A percentile compares a stretch with the other conserved stretches of the same genome.
Conservation (phyloP, 2,113 vertebrate species). For the Eclectus roratus region DNA sequence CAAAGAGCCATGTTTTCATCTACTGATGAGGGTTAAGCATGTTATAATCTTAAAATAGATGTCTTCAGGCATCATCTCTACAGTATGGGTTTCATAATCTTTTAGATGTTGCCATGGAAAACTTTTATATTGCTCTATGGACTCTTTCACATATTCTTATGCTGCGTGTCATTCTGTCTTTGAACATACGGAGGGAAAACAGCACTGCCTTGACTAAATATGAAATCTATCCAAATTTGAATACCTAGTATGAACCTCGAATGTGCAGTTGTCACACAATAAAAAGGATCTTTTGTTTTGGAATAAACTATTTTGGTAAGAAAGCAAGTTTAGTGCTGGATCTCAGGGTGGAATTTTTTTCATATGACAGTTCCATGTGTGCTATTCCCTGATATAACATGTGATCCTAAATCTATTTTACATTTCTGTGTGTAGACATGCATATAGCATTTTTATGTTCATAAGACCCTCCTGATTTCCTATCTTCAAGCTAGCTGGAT, state of each 20-base stretch:
- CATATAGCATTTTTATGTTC: not conserved
- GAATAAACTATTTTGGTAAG: not conserved
- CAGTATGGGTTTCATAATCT: conserved; percentile 13
- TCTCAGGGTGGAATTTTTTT: not conserved
- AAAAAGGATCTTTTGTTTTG: not conserved
- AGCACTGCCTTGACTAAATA: not conserved
- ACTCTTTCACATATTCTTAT: conserved; percentile 12
- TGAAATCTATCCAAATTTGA: not conserved
- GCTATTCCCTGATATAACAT: not conserved
- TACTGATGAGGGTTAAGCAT: conserved; percentile 5
- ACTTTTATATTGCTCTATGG: conserved; percentile 25
- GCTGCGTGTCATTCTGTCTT: conserved; percentile 18
- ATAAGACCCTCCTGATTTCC: not conserved
- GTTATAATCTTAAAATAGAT: conserved; percentile 44
- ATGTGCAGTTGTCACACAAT: not conserved
- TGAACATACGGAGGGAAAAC: conserved; percentile 16
- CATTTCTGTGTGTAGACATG: not conserved
- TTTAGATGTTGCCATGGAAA: conserved; percentile 57
- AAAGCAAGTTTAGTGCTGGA: not conserved
- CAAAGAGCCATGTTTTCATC: not conserved
- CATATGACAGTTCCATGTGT: not conserved
- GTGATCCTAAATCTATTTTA: not conserved
- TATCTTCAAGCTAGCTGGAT: not conserved
- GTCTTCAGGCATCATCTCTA: conserved; percentile 30
- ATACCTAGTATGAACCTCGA: not conserved